Evolutionary conservation across 2,113 vertebrate species (phyloP), one percentile per base, ranked within the genome.

Genomic region (Microtus pennsylvanicus): DNA sequence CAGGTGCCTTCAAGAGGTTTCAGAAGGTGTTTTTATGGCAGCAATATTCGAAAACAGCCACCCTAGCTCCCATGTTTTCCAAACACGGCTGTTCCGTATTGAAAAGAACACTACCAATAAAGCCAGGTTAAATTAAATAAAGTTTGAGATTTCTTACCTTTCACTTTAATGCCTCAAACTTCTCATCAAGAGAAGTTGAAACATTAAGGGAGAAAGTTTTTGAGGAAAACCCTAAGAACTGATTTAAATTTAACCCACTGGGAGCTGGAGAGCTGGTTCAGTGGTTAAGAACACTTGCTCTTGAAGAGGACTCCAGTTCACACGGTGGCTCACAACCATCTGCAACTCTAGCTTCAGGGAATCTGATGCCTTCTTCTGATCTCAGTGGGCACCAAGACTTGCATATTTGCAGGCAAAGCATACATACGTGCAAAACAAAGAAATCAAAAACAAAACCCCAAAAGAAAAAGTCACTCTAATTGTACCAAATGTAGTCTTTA

Each of bases 111-210:
- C 45, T 93, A 67, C 72, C 86, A 96, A 89, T 82, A 24, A 96
- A 90, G 88, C 88, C 94, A 96, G 67, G 94, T 80, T 94, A 91
- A 97, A 90, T 92, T 90, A 93, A 87, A 94, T 94, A 87, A 96
- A 87, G 85, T 63, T 92, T 91, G 85, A 81, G 65, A 67, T 94
- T 92, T 92, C 50, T 96, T 97, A 92, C 61, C 90, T 94, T 93
- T 94, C 4, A 78, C 58, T 92, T 95, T 55, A 70, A 38, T 87
- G 88, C 74, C 38, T 93, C 28, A 94, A 93, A 80, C 45, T 90
- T 96, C 63, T 81, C 94, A 91, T 87, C 88, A 86, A 81, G 9
- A 95, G 77, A 94, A 95, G 89, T 45, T 76, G 45, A 95, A 94
- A 50, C 78, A 83, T 74, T 72, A 87, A 93, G 67, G 45, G 67